Evolutionary conservation across 64 coral and sea anemone species (phyloP), one percentile per base, ranked within the genome.

Genomic region (Anthopleura sola): DNA sequence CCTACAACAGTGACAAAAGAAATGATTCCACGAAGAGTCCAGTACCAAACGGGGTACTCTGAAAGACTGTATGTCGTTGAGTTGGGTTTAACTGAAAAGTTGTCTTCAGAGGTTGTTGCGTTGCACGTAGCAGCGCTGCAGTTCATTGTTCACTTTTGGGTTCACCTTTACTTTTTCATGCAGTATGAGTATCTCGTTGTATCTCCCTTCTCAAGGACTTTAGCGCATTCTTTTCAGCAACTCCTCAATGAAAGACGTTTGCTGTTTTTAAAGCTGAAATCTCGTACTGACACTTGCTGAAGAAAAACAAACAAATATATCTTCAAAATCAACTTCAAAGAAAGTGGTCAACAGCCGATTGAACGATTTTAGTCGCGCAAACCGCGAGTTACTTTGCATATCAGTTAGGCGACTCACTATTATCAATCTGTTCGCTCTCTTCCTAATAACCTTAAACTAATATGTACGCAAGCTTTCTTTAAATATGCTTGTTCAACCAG

Each of bases 41-140:
- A 91, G 37, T 91, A 91, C 89, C 89, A 91, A 20, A 60, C 58
- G 1, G 82, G 82, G 29, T 83, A 83, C 36, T 44, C 18, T 38
- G 76, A 79, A 3, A 79, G 18, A 1, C 37, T 48, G 44, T 47
- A 46, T 15, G 75, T 78, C 16, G 55, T 48, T 3, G 69, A 13
- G 26, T 75, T 75, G 26, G 11, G 10, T 75, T 75, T 75, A 14
- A 75, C 11, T 12, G 69, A 12, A 16, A 58, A 10, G 24, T 5
- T 68, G 9, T 68, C 24, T 68, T 68, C 24, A 71, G 13, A 71
- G 12, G 3, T 11, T 71, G n/a, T 32, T 71, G 8, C 12, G 15
- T 71, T 71, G 28, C 12, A 71, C 13, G 13, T 13, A 71, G 13
- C 15, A 34, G 12, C 33, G 9, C 7, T 71, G 15, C 11, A 71